Conservation (phyloP, 2,113 vertebrate species). For the Notiomystis cincta region DNA sequence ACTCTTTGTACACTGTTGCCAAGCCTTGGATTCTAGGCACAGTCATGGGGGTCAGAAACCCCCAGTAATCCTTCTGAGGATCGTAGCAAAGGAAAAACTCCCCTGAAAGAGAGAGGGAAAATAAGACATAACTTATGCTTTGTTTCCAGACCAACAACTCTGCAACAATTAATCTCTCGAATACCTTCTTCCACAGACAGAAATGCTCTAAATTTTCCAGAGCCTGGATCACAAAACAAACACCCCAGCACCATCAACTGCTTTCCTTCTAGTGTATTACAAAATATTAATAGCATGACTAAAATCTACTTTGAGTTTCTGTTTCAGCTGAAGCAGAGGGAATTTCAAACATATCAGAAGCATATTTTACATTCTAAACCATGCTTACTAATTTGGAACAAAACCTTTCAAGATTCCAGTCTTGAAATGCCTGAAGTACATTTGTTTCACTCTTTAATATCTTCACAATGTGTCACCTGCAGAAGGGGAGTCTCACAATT, state of each 20-base stretch:
- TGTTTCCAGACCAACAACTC: background rate
- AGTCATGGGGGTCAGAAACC: slow-evolving; percentile 91
- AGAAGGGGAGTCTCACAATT: background rate
- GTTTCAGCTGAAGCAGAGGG: background rate
- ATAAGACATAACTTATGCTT: background rate
- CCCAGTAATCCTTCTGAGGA: slow-evolving; percentile 97
- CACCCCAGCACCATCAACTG: background rate
- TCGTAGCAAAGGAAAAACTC: slow-evolving; percentile 98
- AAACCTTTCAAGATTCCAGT: background rate
- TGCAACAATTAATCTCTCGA: background rate
- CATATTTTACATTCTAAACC: background rate
- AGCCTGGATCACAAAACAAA: background rate
- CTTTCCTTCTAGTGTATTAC: background rate
- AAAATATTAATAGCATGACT: background rate
- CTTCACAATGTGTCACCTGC: background rate
- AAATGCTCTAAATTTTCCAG: rapidly evolving
- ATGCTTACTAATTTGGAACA: background rate
- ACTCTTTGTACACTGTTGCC: slow-evolving; percentile 88
- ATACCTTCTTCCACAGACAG: background rate
- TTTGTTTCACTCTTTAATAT: background rate
- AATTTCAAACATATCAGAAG: background rate
- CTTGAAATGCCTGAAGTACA: background rate
- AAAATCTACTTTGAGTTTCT: background rate
- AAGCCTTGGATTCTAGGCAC: slow-evolving; percentile 93
- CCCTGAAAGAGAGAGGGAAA: slow-evolving; percentile 73